These are phyloP conservation scores for Pagrus major DNA, from an alignment of 2,113 vertebrate genomes.

Conservation along the genomic window DNA sequence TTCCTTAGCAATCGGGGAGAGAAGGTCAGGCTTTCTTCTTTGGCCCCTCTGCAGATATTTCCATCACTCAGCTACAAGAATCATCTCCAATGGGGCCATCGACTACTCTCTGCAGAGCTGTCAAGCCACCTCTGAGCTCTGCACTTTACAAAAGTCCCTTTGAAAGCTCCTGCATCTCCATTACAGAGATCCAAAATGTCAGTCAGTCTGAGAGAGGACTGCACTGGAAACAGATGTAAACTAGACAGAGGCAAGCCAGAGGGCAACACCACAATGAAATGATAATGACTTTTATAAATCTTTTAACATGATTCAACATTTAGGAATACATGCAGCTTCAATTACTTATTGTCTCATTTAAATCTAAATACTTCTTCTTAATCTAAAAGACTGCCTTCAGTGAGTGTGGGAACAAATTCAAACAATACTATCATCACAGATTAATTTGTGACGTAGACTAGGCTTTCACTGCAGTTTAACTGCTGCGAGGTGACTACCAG, in stretches of 20 bases:
- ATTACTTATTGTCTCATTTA: neutral
- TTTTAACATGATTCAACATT: too few relatives aligned
- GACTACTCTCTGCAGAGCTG: slow-evolving; percentile 29
- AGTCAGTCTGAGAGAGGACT: slow-evolving; percentile 13
- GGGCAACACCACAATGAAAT: neutral
- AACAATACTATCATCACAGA: neutral
- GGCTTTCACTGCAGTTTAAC: neutral
- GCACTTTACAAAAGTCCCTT: slow-evolving; percentile 34
- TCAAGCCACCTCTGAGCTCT: slow-evolving; percentile 49
- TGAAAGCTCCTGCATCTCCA: neutral
- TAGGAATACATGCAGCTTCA: too few relatives aligned
- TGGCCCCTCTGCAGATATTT: slow-evolving; percentile 32
- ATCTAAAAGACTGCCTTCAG: neutral
- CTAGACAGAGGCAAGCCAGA: neutral
- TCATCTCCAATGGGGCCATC: slow-evolving; percentile 36
- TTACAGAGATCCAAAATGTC: slow-evolving; percentile 32
- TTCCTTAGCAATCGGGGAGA: slow-evolving; percentile 19
- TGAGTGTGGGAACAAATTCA: neutral
- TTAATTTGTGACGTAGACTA: neutral
- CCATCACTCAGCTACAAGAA: slow-evolving; percentile 30
- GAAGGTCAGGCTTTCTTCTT: slow-evolving; percentile 34
- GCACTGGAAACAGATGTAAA: slow-evolving; percentile 6
- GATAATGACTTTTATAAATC: too few relatives aligned
- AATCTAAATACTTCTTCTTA: neutral
- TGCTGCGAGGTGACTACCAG: neutral